A percentile compares a stretch with the other conserved stretches of the same genome.
These are phyloP conservation scores for Hemiprocne comata DNA, from an alignment of 2,113 vertebrate species.

Conservation along the genomic window DNA sequence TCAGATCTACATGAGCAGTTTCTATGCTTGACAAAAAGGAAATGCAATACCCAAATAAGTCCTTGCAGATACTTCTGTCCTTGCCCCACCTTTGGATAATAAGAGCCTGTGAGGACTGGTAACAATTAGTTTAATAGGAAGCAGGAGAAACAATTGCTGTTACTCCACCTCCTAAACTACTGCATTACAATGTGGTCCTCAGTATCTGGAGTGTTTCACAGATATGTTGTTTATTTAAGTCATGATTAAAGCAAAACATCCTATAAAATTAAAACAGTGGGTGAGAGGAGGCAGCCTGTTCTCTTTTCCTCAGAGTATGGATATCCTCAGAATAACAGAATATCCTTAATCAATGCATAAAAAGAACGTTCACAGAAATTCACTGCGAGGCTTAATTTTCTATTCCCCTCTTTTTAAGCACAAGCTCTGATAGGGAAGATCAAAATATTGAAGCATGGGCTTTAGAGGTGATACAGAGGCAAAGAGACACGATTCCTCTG, in stretches of 20 bases:
- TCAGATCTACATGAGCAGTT: neutral
- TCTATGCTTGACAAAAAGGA: neutral
- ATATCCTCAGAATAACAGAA: neutral
- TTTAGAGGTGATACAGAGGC: neutral
- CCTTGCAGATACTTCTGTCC: neutral
- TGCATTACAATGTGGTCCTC: neutral
- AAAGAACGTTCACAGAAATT: neutral
- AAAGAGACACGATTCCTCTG: fast-evolving
- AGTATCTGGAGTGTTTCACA: slow-evolving; percentile 35
- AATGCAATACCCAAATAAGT: neutral
- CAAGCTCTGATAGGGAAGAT: neutral
- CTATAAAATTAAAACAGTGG: neutral
- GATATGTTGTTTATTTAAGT: slow-evolving; percentile 24
- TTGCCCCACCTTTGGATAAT: neutral
- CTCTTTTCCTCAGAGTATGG: neutral
- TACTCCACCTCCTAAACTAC: slow-evolving; percentile 22
- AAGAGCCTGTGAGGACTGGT: neutral
- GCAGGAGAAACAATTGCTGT: slow-evolving; percentile 28
- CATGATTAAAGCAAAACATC: slow-evolving; percentile 11
- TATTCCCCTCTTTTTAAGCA: neutral
- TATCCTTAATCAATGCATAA: neutral
- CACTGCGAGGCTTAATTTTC: neutral
- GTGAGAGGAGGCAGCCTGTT: neutral
- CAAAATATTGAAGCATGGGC: neutral
- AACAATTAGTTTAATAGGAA: slow-evolving; percentile 40